Evolutionary conservation across 2,888 invertebrate genomes (phyloP), one percentile per base, ranked within the genome.

Genomic region (Acronicta alni): DNA sequence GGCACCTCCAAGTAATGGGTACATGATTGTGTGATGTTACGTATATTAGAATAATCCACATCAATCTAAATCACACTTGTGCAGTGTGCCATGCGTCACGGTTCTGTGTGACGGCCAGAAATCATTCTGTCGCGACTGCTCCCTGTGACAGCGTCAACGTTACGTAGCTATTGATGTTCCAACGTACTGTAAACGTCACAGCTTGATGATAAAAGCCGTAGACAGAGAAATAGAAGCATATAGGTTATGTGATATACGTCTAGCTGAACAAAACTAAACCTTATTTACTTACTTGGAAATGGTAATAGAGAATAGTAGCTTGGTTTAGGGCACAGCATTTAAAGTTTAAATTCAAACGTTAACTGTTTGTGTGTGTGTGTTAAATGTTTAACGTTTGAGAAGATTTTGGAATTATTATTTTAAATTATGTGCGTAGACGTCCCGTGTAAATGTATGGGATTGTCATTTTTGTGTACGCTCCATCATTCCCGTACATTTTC

Each of bases 61-160:
- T 53, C 52, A 62, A 69, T 62, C 45, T 46, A 14, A 41, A 54
- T 60, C 69, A 44, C 38, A 58, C 41, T 41, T 26, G 16, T 52
- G 38, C 51, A 57, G 32, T 59, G 14, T 14, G 35, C 44, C n/a
- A 60, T 55, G 39, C 54, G 43, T 74, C 65, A 75, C 57, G 41
- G 37, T 57, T 32, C 20, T 20, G 38, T 35, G n/a, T 58, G 72
- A 55, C 43, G 62, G 49, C 15, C 53, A 74, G 72, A 70, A 70
- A 77, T 77, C 73, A 77, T 70, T 26, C 78, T 63, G 71, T 46
- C 58, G 38, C 44, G 46, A 30, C 43, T 43, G 57, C 10, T 41
- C 49, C 20, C 43, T 48, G 77, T 57, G 47, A 60, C 74, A 67
- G 49, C 43, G 64, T 74, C 75, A 64, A 49, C 54, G 23, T 54